Conservation (phyloP, 2,888 invertebrate genomes). For the Caenorhabditis imperialis region DNA sequence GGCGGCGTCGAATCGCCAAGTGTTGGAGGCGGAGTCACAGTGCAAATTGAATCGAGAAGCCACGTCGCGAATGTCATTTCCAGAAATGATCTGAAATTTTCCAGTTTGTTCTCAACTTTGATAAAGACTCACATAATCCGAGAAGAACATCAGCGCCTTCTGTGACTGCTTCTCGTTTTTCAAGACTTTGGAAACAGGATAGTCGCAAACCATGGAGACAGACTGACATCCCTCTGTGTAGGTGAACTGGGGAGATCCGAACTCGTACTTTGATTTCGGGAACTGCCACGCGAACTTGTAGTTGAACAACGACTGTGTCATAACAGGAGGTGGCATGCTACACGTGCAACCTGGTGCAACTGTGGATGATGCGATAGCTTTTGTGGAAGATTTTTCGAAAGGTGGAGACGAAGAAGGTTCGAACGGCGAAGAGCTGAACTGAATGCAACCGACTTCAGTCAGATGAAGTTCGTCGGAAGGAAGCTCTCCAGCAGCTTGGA, state of each 20-base stretch:
- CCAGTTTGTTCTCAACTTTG: background rate
- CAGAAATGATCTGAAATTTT: slow-evolving; percentile 20
- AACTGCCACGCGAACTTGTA: slow-evolving; percentile 14
- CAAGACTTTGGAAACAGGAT: background rate
- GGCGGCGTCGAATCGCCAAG: slow-evolving; percentile 17
- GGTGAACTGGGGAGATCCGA: slow-evolving; percentile 16
- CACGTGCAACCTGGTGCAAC: slow-evolving; percentile 17
- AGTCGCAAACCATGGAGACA: slow-evolving; percentile 23
- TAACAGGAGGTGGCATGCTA: slow-evolving; percentile 16
- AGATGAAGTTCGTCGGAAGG: slow-evolving; percentile 21
- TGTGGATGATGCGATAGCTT: background rate
- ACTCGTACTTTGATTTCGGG: slow-evolving; percentile 16
- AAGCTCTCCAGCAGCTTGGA: slow-evolving; percentile 7
- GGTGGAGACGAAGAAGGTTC: background rate
- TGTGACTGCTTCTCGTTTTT: slow-evolving; percentile 10
- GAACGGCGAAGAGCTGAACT: slow-evolving; percentile 2
- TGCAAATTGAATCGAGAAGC: slow-evolving; percentile 25
- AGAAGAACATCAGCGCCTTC: slow-evolving; percentile 28
- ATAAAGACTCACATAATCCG: slow-evolving; percentile 17
- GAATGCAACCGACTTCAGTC: slow-evolving; percentile 37
- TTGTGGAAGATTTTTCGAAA: background rate
- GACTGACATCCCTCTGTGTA: slow-evolving; percentile 26
- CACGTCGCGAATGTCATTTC: slow-evolving; percentile 27
- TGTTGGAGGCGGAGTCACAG: slow-evolving; percentile 8
- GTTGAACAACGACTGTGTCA: slow-evolving; percentile 27